Conservation (phyloP, 2,113 vertebrate genomes). For the Chamaetylas fuelleborni region DNA sequence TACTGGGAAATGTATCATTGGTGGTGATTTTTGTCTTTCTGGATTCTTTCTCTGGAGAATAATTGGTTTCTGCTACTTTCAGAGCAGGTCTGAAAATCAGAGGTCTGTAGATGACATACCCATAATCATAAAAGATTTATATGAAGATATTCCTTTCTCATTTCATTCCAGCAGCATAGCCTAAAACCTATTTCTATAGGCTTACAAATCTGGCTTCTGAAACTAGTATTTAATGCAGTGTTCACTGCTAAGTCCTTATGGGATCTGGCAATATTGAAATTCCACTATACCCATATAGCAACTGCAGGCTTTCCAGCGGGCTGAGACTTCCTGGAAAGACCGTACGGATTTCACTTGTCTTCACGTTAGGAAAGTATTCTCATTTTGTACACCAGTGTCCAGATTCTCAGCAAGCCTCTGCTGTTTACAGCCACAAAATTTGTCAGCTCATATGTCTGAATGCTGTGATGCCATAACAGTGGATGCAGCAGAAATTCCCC, state of each 20-base stretch:
- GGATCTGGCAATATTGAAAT: conserved; percentile 11
- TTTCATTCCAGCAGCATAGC: conserved; percentile 51
- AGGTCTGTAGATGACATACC: conserved; percentile 16
- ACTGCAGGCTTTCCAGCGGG: conserved; percentile 15
- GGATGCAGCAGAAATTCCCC: conserved; percentile 26
- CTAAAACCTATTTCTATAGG: conserved; percentile 55
- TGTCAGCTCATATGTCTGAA: conserved; percentile 46
- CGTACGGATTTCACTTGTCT: conserved; percentile 13
- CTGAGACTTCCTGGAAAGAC: background rate
- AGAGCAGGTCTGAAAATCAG: conserved; percentile 54
- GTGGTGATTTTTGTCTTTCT: conserved; percentile 43
- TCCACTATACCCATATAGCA: background rate
- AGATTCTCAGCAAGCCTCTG: conserved; percentile 45
- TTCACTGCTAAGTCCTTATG: conserved; percentile 44
- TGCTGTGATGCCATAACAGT: background rate
- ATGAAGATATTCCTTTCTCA: conserved; percentile 61
- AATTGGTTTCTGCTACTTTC: conserved; percentile 50
- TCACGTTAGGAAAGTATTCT: conserved; percentile 19
- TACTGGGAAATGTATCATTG: background rate
- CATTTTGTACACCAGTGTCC: conserved; percentile 2
- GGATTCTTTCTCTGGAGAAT: conserved; percentile 15
- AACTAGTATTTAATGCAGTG: background rate
- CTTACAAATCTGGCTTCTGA: conserved; percentile 54
- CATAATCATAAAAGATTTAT: conserved; percentile 70
- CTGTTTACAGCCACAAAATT: conserved; percentile 55